Base-by-base conservation (phyloP, 2,113 vertebrate genomes). In the Dipodomys ordii region DNA sequence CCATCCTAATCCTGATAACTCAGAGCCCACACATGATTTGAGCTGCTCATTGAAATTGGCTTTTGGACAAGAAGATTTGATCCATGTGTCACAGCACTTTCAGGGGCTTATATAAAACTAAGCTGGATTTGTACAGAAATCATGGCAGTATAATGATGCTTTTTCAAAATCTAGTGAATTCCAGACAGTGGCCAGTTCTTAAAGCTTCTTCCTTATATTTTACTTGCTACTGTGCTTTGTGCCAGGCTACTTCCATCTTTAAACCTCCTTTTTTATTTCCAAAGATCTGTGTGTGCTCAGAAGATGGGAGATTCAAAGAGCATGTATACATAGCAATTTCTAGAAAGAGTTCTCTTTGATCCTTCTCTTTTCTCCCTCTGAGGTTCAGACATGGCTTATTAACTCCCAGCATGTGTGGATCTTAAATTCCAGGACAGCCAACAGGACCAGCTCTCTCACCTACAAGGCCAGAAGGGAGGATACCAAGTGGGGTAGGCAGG, bases 61-160 rank as follows among this genome's bases (percentile, higher is more conserved):
- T 95, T 90, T 87, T 79, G 69, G 35, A 62, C 49, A 23, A 71
- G 60, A 94, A 79, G 86, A 93, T 87, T 90, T 65, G 78, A 89
- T 79, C 86, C 10, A 19, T 68, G 88, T 85, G 86, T 44, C 78
- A 86, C 53, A 82, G 60, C 13, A 19, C 83, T 94, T 88, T 57
- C 69, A 84, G 27, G 27, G 81, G 53, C 88, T 94, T 87, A 27
- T 90, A 73, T 90, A 77, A 95, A 87, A 64, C 88, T 65, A 89
- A 87, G 62, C 72, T 72, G 68, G 53, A 69, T 87, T 95, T 92
- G 49, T 90, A 27, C 53, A 93, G 82, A 87, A 93, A 67, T 60
- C 83, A 92, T 67, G 53, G 25, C 7, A 6, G 39, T 57, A 49
- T 13, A 78, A 82, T 57, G 69, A 69, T 32, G 39, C 35, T 82